Percentiles rank a stretch among this genome's conserved stretches.
Evolutionary conservation across 2,888 invertebrate genomes (phyloP).

Genomic region (Harpalus rufipes): DNA sequence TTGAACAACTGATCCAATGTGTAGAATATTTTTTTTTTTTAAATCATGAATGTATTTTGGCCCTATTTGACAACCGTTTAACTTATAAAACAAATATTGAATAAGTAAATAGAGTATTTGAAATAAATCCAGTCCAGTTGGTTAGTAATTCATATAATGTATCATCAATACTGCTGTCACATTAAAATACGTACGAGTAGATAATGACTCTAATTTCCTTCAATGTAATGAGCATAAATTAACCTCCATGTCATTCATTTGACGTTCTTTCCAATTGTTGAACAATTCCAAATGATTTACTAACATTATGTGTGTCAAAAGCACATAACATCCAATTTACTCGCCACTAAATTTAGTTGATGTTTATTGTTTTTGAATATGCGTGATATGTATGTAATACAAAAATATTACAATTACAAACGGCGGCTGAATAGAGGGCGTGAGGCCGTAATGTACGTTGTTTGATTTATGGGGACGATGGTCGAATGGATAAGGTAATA

Average conservation of each 20-base stretch:
- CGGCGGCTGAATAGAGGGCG: neutral
- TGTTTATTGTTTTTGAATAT: slow-evolving; percentile 4
- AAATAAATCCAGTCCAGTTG: too few species aligned
- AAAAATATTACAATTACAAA: slow-evolving; percentile 1
- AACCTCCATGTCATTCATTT: neutral
- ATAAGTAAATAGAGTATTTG: too few species aligned
- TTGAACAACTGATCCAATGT: too few species aligned
- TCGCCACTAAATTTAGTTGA: neutral
- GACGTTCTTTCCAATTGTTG: neutral
- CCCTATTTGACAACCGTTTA: too few species aligned
- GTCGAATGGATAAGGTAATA: neutral
- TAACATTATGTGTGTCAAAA: neutral
- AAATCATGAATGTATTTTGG: too few species aligned
- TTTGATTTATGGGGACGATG: slow-evolving; percentile 1
- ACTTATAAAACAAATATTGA: too few species aligned
- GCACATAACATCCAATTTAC: neutral
- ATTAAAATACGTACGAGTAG: neutral
- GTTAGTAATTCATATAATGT: too few species aligned
- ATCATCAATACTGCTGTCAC: too few species aligned
- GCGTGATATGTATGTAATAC: neutral
- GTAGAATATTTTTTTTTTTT: too few species aligned
- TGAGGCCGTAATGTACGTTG: neutral
- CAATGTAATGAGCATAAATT: neutral
- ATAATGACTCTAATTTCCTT: neutral
- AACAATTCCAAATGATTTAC: neutral